Evolutionary conservation across 2,888 invertebrate species (phyloP).

Genomic region (Patella ulyssiponensis): DNA sequence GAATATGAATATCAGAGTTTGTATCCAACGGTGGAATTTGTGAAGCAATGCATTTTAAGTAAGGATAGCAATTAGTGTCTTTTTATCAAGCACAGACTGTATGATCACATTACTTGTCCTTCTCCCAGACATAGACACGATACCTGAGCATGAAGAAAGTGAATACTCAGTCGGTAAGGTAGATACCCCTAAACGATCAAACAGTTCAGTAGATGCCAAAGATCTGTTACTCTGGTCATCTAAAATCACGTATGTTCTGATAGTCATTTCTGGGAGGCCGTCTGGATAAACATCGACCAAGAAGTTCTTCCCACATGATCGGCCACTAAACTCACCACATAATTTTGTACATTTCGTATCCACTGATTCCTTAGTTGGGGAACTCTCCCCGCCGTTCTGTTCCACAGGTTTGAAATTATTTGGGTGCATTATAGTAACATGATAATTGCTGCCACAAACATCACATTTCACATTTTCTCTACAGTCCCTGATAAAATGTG

Average conservation of each 20-base stretch:
- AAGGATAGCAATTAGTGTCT: background rate
- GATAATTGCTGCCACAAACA: slow-evolving; percentile 30
- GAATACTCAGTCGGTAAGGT: slow-evolving; percentile 11
- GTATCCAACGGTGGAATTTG: no score
- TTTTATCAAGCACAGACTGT: background rate
- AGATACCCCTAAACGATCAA: slow-evolving; percentile 10
- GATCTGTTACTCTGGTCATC: slow-evolving; percentile 36
- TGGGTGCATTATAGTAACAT: slow-evolving; percentile 30
- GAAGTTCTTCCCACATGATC: slow-evolving; percentile 26
- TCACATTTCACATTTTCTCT: slow-evolving; percentile 26
- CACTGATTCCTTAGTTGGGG: background rate
- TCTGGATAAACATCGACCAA: slow-evolving; percentile 21
- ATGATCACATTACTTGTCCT: slow-evolving; percentile 25
- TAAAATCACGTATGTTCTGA: slow-evolving; percentile 26
- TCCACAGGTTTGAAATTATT: background rate
- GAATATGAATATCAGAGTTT: no score
- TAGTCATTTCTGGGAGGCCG: slow-evolving; percentile 15
- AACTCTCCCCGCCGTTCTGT: slow-evolving; percentile 12
- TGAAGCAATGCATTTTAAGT: no score
- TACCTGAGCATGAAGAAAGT: slow-evolving; percentile 34
- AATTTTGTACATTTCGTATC: slow-evolving; percentile 22
- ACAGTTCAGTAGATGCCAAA: slow-evolving; percentile 28
- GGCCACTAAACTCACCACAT: slow-evolving; percentile 17
- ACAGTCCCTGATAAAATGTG: slow-evolving; percentile 25
- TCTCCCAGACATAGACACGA: slow-evolving; percentile 23